phyloP scores from a whole-genome alignment of 2,888 invertebrate genomes.

The Xestoiulus laeticollis region DNA sequence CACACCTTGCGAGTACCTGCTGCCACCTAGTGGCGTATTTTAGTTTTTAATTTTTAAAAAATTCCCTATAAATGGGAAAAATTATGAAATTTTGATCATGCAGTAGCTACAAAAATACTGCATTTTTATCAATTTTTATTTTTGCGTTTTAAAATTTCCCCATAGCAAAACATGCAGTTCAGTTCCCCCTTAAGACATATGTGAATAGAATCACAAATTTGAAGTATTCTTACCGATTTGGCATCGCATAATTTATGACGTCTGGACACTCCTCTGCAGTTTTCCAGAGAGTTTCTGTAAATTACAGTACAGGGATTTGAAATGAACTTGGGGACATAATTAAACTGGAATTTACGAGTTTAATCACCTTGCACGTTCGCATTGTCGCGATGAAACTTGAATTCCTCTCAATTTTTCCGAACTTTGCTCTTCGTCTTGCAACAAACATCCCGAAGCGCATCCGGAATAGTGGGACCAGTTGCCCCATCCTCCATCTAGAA shows the following conservation, averaged over 20 bases:
- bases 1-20: too few species aligned
- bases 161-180: too few species aligned
- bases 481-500: neutral
- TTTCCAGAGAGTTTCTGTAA: neutral
- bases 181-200: too few species aligned
- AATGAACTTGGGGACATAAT: neutral
- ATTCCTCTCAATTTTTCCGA: neutral
- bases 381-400: neutral
- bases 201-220: neutral
- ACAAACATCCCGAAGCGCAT: neutral
- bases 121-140: too few species aligned
- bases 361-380: neutral
- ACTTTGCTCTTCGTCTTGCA: neutral
- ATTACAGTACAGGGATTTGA: neutral
- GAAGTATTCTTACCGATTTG: neutral
- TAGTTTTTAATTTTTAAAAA: too few species aligned
- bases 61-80: too few species aligned
- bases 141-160: too few species aligned
- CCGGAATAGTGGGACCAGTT: slow-evolving; percentile 10
- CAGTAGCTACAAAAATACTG: too few species aligned
- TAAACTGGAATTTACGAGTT: neutral
- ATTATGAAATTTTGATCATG: too few species aligned
- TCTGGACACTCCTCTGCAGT: neutral
- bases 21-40: too few species aligned
- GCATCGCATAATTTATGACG: neutral